Evolutionary conservation across 2,113 vertebrate species (phyloP).

Genomic region (Equus quagga): DNA sequence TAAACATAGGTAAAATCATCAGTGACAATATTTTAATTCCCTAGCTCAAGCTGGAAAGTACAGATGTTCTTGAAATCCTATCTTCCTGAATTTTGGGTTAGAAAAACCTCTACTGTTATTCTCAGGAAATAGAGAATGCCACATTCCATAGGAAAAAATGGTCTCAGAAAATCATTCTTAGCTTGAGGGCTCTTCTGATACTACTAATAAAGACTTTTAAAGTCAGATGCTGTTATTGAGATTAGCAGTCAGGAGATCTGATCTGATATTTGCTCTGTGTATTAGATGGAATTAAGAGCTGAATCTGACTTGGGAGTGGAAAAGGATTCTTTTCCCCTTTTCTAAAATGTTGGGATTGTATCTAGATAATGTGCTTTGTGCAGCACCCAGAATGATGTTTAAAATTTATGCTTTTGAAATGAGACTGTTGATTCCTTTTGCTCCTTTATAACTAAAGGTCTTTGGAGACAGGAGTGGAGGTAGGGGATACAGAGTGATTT

Average conservation of each 20-base stretch:
- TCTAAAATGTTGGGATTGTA: not conserved
- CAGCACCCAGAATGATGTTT: not conserved
- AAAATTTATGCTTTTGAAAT: not conserved
- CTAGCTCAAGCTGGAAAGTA: not conserved
- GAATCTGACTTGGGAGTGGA: not conserved
- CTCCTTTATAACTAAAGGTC: not conserved
- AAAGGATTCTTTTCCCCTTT: not conserved
- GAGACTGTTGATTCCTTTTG: not conserved
- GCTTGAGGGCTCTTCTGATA: not conserved
- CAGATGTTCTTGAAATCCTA: not conserved
- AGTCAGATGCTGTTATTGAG: not conserved
- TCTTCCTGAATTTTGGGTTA: not conserved
- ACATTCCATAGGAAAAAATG: not conserved
- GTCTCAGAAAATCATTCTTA: not conserved
- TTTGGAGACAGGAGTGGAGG: not conserved
- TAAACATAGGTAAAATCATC: constrained; percentile 26
- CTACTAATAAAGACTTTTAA: not conserved
- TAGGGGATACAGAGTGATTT: not conserved
- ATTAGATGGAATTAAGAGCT: constrained; percentile 4
- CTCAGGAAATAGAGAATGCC: not conserved
- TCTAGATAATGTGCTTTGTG: not conserved
- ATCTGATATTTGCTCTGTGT: not conserved
- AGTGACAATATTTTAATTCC: constrained; percentile 26
- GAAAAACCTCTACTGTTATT: constrained; percentile 22
- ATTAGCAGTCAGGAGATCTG: not conserved